Evolutionary conservation across 2,888 invertebrate genomes (phyloP), one percentile per base, ranked within the genome.

Genomic region (Heliconius cydno): DNA sequence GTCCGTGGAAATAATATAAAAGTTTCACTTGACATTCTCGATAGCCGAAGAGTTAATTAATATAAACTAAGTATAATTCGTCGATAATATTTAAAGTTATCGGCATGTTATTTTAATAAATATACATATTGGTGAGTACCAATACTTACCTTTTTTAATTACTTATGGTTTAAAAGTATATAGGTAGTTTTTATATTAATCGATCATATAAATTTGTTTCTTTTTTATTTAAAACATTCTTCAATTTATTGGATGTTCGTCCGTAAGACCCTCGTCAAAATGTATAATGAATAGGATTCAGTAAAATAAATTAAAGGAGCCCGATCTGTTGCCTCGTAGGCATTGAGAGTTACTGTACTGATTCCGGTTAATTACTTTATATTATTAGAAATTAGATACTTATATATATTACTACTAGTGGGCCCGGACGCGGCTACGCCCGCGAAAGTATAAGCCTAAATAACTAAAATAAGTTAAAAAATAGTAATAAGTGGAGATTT

Each of bases 1-100:
- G 52, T 74, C 73, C 68, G 41, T 22, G 34, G 79, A 70, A 75
- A 67, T 38, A 75, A 77, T 77, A 68, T 77, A 78, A 78, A 73
- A 74, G 73, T 74, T 74, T 52, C 57, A 19, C 28, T 66, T 73
- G 52, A 10, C 52, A 30, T 73, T 34, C 57, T 57, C 7, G 73
- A 38, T 73, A 73, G n/a, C 13, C 38, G 60, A 60, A 34, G n/a
- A 73, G n/a, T 60, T 15, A 72, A 22, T 60, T 15, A 72, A 22
- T 22, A n/a, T n/a, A 15, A 60, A 60, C 34, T 73, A 34, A 72
- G 2, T n/a, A 60, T 60, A 60, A n/a, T 34, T 73, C 3, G 6
- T 57, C 6, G 12, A 73, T 73, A n/a, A 28, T 30, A 22, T 46
- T 68, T 38, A 38, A 38, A 68, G 0, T 38, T n/a, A 4, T 22